Base-by-base conservation (phyloP, 2,888 invertebrate species). In the Tridacna crocea region DNA sequence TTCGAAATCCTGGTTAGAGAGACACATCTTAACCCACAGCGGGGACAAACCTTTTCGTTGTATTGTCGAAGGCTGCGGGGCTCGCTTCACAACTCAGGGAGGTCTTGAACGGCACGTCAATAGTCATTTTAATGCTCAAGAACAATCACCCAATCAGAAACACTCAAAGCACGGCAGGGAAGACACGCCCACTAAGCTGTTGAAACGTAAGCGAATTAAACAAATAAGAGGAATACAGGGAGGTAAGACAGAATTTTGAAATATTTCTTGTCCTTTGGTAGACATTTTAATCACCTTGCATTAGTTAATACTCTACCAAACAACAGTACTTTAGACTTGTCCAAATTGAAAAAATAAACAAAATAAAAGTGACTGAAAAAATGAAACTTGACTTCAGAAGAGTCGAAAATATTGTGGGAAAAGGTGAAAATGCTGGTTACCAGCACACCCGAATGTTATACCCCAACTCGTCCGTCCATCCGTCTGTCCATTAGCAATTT, bases 41-140 rank as follows among this genome's bases (percentile, higher is more conserved):
- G 98, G 98, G 66, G 98, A 97, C 95, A 98, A 98, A 94, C 98
- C 98, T 36, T 98, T 98, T 95, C 96, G 97, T 92, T 99, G 99
- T 95, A 98, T 99, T 94, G 97, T 99, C 90, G 98, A 98, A 93
- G 97, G 98, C 91, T 99, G 99, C 95, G 98, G 94, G 96, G 93
- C 94, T 81, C 93, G 95, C 60, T 95, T 95, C 90, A 94, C 95
- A 46, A 93, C 95, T 26, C 95, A 95, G 90, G 88, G 84, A 68
- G 96, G 97, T 82, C 95, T 99, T 90, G 98, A 98, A 95, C 96
- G 98, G 90, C 99, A 99, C 93, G 98, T 98, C 75, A 98, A 98
- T 95, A 96, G 97, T 91, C 99, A 99, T 94, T 98, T 99, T 95
- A 96, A 96, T 92, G 89, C 89, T 91, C 94, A 95, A 88, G 95